Conservation (phyloP, 2,113 vertebrate species). For the Megaptera novaeangliae region DNA sequence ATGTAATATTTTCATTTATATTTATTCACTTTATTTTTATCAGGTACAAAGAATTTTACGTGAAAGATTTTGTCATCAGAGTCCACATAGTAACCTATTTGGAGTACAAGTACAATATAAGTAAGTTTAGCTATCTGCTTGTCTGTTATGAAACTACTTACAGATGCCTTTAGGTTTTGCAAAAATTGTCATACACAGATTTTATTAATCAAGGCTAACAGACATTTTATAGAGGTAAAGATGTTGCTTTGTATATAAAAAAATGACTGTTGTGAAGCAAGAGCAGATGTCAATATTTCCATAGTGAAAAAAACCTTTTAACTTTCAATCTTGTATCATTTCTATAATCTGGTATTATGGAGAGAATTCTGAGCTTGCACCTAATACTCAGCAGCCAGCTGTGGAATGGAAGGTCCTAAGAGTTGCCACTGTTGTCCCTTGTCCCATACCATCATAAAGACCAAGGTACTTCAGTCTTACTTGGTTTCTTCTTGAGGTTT, state of each 20-base stretch:
- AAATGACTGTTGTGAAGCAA: neutral
- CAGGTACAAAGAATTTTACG: constrained; percentile 90
- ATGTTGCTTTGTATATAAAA: neutral
- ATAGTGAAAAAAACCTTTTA: neutral
- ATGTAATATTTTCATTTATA: neutral
- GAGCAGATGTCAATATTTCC: neutral
- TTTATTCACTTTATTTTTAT: neutral
- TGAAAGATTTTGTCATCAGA: constrained; percentile 85
- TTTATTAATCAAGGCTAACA: neutral
- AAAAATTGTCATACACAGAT: neutral
- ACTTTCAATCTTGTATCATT: neutral
- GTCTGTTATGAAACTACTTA: neutral
- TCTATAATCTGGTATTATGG: neutral
- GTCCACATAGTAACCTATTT: constrained; percentile 78
- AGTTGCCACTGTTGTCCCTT: neutral
- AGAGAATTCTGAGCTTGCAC: neutral
- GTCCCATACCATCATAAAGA: neutral
- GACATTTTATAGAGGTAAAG: neutral
- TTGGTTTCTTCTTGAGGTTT: constrained; percentile 21
- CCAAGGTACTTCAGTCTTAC: neutral
- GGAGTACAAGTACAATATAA: constrained; percentile 90
- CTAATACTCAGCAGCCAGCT: neutral
- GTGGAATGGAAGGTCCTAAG: neutral
- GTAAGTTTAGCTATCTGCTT: constrained; percentile 77
- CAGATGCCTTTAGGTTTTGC: neutral